Conservation (phyloP, 2,113 vertebrate genomes). For the Ictidomys tridecemlineatus region DNA sequence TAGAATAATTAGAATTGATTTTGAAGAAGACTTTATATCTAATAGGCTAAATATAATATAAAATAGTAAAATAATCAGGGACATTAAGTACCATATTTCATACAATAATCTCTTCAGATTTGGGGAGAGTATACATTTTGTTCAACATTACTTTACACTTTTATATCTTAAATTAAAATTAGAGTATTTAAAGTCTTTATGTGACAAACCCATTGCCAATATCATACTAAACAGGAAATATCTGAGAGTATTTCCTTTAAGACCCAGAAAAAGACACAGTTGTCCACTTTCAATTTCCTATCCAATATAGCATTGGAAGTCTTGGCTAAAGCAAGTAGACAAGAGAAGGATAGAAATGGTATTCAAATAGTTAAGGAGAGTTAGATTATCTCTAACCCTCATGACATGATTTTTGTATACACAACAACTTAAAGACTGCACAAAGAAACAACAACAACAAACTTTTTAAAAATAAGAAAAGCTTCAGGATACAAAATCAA, state of each 20-base stretch:
- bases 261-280: background rate
- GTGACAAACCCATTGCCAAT: background rate
- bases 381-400: background rate
- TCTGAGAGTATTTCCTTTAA: too few species aligned
- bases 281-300: background rate
- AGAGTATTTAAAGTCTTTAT: background rate
- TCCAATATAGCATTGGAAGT: background rate
- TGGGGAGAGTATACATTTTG: background rate
- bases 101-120: accelerated
- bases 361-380: background rate
- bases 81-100: background rate
- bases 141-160: background rate
- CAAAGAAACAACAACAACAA: background rate
- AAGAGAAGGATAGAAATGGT: background rate
- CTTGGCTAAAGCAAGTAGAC: background rate
- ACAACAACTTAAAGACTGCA: background rate
- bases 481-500: background rate
- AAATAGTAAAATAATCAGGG: background rate
- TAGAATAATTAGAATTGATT: background rate
- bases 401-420: background rate
- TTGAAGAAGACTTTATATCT: background rate
- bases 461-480: background rate
- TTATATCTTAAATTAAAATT: background rate
- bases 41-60: background rate
- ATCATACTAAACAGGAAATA: background rate